Conservation (phyloP, 1,140 invertebrate species). For the Psix sp. region DNA sequence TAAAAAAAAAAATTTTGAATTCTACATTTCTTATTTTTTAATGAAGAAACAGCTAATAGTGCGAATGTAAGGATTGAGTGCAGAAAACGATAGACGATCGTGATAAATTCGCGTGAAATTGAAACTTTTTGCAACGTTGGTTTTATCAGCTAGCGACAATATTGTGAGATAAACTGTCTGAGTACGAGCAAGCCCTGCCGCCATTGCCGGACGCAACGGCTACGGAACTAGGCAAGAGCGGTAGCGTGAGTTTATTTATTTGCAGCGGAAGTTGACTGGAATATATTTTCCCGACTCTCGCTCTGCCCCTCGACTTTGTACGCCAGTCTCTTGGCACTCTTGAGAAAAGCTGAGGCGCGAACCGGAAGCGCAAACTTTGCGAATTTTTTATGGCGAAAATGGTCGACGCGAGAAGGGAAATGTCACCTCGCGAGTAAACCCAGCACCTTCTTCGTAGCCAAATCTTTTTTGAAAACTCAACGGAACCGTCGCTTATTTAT, state of each 20-base stretch:
- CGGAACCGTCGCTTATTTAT: conserved; percentile 35
- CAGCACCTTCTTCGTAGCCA: conserved; percentile 10
- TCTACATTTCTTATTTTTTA: too few relatives aligned
- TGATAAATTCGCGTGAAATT: conserved; percentile 29
- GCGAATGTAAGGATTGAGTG: too few relatives aligned
- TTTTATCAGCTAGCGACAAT: conserved; percentile 60
- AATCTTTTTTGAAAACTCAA: conserved; percentile 12
- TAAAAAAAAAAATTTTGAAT: too few relatives aligned
- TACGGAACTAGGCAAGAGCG: conserved; percentile 60
- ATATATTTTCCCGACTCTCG: conserved; percentile 73
- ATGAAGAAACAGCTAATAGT: too few relatives aligned
- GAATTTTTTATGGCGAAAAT: conserved; percentile 72
- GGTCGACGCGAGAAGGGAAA: conserved; percentile 43
- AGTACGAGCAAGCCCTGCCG: conserved; percentile 66
- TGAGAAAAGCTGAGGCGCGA: conserved; percentile 70
- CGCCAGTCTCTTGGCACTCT: conserved; percentile 63
- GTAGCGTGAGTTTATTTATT: conserved; percentile 78
- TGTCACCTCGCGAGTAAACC: conserved; percentile 12
- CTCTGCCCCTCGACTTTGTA: conserved; percentile 39
- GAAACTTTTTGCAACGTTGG: conserved; percentile 32
- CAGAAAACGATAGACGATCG: too few relatives aligned
- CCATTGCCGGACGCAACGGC: conserved; percentile 59
- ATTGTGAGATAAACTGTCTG: conserved; percentile 72
- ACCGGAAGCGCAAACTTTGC: conserved; percentile 76
- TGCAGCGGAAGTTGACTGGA: conserved; percentile 76